phyloP scores from a whole-genome alignment of 2,888 invertebrate genomes.

The Phyllotreta cruciferae region DNA sequence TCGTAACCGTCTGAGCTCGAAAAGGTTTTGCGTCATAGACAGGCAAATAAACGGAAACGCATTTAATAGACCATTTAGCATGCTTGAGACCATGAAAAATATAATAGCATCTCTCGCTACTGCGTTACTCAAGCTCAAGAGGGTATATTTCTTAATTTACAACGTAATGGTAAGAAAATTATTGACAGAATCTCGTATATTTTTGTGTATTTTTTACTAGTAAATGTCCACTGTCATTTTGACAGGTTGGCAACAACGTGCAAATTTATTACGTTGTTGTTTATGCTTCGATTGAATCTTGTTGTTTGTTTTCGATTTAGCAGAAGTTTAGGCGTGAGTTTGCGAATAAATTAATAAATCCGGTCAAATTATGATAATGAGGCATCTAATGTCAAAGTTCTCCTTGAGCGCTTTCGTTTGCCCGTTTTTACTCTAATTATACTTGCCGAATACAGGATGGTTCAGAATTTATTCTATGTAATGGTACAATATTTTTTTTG shows the following conservation, averaged over 20 bases:
- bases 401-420: slow-evolving; percentile 28
- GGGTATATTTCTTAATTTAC: slow-evolving; percentile 21
- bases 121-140: slow-evolving; percentile 26
- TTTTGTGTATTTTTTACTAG: not conserved
- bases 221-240: not conserved
- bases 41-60: slow-evolving; percentile 29
- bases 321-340: slow-evolving; percentile 1
- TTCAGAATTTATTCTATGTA: too few relatives aligned
- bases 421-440: too few relatives aligned
- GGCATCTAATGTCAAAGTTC: slow-evolving; percentile 14
- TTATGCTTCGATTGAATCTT: not conserved
- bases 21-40: slow-evolving; percentile 19
- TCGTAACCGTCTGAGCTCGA: too few relatives aligned
- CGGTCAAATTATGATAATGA: slow-evolving; percentile 25
- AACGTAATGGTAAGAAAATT: slow-evolving; percentile 19
- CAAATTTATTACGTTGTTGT: not conserved
- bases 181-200: slow-evolving; percentile 6
- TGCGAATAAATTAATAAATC: slow-evolving; percentile 22
- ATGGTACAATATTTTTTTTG: too few relatives aligned
- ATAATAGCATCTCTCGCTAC: slow-evolving; percentile 27
- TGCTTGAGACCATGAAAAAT: slow-evolving; percentile 28
- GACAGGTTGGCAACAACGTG: too few relatives aligned
- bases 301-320: not conserved
- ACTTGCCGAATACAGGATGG: too few relatives aligned
- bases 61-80: slow-evolving; percentile 31